Percentiles rank a stretch among this genome's conserved stretches.
These are phyloP conservation scores for Cecidostiba fungosa DNA, from an alignment of 2,888 invertebrate genomes.

Conservation along the genomic window DNA sequence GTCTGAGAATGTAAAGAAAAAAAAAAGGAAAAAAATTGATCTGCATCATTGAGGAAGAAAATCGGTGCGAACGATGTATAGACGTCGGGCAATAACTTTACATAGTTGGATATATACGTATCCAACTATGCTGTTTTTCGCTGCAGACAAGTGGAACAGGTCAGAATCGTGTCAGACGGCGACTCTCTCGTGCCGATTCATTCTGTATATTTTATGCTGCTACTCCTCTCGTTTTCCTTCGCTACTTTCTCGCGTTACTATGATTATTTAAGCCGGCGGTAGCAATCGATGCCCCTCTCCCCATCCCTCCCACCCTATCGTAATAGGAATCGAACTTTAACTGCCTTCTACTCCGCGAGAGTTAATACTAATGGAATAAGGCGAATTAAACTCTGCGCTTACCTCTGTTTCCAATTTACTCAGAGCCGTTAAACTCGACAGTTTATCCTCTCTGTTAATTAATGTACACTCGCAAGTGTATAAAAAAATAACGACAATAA, in stretches of 20 bases:
- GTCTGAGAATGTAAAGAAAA: neutral
- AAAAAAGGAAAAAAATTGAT: conserved; percentile 27
- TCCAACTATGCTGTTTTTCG: conserved; percentile 17
- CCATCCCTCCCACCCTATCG: neutral
- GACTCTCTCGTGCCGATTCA: conserved; percentile 21
- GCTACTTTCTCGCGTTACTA: conserved; percentile 13
- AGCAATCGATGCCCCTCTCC: conserved; percentile 40
- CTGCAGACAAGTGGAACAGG: conserved; percentile 60
- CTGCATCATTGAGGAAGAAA: conserved; percentile 36
- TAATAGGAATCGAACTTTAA: conserved; percentile 52
- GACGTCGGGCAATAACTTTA: neutral
- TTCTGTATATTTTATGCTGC: conserved; percentile 61
- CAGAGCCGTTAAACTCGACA: conserved; percentile 12
- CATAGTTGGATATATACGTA: neutral
- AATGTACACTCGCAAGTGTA: too few relatives aligned
- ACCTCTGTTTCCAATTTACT: conserved; percentile 22
- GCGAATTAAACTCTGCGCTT: conserved; percentile 20
- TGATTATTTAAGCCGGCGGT: conserved; percentile 55
- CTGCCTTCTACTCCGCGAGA: conserved; percentile 1
- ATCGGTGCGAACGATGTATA: conserved; percentile 5
- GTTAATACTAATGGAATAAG: conserved; percentile 50
- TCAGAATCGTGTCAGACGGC: conserved; percentile 62
- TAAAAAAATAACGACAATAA: too few relatives aligned
- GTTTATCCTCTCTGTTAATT: neutral
- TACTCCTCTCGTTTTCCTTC: conserved; percentile 30